phyloP scores from a whole-genome alignment of 2,113 vertebrate species.

The Saccopteryx leptura region DNA sequence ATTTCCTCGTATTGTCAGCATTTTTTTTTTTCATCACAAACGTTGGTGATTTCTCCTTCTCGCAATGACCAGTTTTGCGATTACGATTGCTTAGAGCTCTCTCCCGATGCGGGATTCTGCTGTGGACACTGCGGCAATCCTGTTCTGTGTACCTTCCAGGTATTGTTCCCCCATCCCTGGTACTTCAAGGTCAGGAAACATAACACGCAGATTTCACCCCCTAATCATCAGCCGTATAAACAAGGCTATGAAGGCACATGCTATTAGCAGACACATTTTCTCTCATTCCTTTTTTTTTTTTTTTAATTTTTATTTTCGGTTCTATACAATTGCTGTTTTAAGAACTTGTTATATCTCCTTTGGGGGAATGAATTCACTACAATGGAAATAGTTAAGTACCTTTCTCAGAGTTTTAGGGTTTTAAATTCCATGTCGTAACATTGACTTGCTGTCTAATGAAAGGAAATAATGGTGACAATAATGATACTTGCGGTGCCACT shows the following conservation, averaged over 20 bases:
- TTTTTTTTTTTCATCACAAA: background rate
- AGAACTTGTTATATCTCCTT: background rate
- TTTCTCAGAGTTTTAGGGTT: background rate
- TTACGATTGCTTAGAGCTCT: background rate
- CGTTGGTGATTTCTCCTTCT: background rate
- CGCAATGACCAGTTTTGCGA: background rate
- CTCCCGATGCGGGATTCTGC: fast-evolving
- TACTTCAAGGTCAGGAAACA: background rate
- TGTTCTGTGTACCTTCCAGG: too few species aligned
- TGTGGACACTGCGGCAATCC: background rate
- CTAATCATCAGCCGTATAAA: background rate
- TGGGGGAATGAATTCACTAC: background rate
- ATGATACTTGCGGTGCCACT: background rate
- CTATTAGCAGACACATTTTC: background rate
- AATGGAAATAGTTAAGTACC: background rate
- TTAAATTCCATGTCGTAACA: conserved; percentile 9
- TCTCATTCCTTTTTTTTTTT: background rate
- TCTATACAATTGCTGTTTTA: background rate
- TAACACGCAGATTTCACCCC: fast-evolving
- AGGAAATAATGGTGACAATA: background rate
- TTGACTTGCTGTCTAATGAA: conserved; percentile 39
- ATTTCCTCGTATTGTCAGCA: conserved; percentile 34
- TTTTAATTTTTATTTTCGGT: background rate
- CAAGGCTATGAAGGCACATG: fast-evolving
- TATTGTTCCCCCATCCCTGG: fast-evolving